These are phyloP conservation scores for Masticophis lateralis DNA, from an alignment of 2,797 vertebrate genomes.

Conservation along the genomic window DNA sequence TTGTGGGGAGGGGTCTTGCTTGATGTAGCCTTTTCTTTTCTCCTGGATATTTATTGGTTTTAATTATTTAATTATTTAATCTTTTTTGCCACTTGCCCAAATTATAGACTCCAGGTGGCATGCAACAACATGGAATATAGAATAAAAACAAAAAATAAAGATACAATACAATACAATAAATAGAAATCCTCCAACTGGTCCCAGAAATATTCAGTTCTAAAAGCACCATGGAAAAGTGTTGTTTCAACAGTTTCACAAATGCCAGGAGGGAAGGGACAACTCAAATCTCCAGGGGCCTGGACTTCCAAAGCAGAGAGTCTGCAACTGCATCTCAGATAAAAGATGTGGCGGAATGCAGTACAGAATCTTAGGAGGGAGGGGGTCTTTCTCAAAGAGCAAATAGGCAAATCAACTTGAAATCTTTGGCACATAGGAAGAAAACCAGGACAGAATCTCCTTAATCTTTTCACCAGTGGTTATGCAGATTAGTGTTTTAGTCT, in stretches of 20 bases:
- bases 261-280: background rate
- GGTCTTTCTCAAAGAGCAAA: background rate
- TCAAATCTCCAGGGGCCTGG: background rate
- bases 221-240: background rate
- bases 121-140: background rate
- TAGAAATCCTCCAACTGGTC: background rate
- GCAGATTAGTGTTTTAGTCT: background rate
- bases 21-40: background rate
- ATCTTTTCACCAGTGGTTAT: background rate
- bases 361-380: background rate
- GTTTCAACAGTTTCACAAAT: background rate
- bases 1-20: background rate
- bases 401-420: background rate
- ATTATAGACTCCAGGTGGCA: background rate
- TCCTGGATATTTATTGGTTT: background rate
- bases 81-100: background rate
- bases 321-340: background rate
- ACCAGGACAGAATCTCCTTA: background rate
- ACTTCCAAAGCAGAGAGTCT: background rate
- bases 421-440: background rate
- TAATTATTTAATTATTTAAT: background rate
- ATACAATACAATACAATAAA: background rate
- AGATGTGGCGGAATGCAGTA: background rate
- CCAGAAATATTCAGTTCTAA: background rate
- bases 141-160: background rate